Evolutionary conservation across 2,888 invertebrate genomes (phyloP).

Genomic region (Galerucella nymphaeae): DNA sequence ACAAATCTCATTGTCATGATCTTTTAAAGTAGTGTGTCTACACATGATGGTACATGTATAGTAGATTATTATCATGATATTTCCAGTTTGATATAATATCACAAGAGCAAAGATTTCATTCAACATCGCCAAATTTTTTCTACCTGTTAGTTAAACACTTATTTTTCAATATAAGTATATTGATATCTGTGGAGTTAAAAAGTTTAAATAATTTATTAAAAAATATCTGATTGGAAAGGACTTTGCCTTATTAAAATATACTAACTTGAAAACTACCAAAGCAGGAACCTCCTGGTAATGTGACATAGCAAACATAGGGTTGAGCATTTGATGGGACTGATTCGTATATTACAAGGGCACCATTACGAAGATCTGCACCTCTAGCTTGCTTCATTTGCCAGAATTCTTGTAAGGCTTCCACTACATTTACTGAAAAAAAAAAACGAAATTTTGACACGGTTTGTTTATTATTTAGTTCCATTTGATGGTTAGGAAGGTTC

Average conservation of each 20-base stretch:
- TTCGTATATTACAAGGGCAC: slow-evolving; percentile 94
- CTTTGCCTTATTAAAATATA: background rate
- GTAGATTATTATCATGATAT: slow-evolving; percentile 14
- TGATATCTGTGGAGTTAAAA: no score
- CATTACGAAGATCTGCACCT: slow-evolving; percentile 86
- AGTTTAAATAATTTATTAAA: background rate
- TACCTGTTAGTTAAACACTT: slow-evolving; percentile 2
- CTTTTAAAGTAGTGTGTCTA: slow-evolving; percentile 3
- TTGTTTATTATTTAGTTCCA: no score
- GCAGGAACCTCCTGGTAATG: slow-evolving; percentile 93
- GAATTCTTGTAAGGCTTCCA: slow-evolving; percentile 95
- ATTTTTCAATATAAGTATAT: background rate
- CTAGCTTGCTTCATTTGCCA: slow-evolving; percentile 97
- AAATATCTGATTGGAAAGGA: background rate
- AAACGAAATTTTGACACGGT: background rate
- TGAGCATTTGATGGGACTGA: slow-evolving; percentile 91
- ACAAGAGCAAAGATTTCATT: slow-evolving; percentile 7
- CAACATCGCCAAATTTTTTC: background rate
- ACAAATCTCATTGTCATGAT: slow-evolving; percentile 17
- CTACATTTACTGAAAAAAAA: slow-evolving; percentile 83
- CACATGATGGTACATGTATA: background rate
- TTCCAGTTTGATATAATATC: slow-evolving; percentile 1
- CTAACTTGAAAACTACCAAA: slow-evolving; percentile 93
- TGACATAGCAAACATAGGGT: slow-evolving; percentile 95
- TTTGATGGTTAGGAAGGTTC: no score